Base-by-base conservation (phyloP, 2,888 invertebrate species). In the Adelognathus sp. region DNA sequence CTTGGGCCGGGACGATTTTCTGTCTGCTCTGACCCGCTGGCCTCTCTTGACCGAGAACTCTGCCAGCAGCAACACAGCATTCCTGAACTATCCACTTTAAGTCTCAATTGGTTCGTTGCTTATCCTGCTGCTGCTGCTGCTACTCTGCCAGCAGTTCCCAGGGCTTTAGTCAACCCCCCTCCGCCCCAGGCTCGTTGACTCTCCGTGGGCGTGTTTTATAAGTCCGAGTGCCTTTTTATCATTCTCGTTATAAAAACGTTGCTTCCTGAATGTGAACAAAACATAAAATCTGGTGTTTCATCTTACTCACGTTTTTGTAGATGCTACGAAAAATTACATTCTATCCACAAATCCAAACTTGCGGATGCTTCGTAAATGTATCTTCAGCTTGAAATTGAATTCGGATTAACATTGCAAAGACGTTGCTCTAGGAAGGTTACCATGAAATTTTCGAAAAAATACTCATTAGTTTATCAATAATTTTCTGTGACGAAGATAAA, bases 61-160 rank as follows among this genome's bases (percentile, higher is more conserved):
- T 16, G 39, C 41, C 66, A 39, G 69, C 69, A 50, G 58, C 64
- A 66, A 50, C 52, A 60, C 58, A 60, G 66, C 75, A 79, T 79
- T 75, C 75, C 79, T 79, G 75, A 79, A 79, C 79, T 79, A 79
- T 79, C 79, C 79, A 79, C 79, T 79, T 79, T 79, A 76, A 79
- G 72, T 72, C 79, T 79, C 79, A 79, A 79, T 79, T 79, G 79
- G 75, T 79, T 76, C 79, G 79, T 76, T 75, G 79, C 72, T 79
- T 79, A 79, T 79, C 75, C 67, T 72, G 31, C 75, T 61, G 24
- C 71, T 50, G 33, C 46, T 46, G 58, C 60, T 63, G 39, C 56
- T 46, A 31, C 73, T 67, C 66, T 50, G 36, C 16, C 69, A 46
- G 36, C 21, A 66, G 61, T 79, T 74, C 71, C 64, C 79, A 75